Evolutionary conservation across 2,888 invertebrate genomes (phyloP).

Genomic region (Elegia similella): DNA sequence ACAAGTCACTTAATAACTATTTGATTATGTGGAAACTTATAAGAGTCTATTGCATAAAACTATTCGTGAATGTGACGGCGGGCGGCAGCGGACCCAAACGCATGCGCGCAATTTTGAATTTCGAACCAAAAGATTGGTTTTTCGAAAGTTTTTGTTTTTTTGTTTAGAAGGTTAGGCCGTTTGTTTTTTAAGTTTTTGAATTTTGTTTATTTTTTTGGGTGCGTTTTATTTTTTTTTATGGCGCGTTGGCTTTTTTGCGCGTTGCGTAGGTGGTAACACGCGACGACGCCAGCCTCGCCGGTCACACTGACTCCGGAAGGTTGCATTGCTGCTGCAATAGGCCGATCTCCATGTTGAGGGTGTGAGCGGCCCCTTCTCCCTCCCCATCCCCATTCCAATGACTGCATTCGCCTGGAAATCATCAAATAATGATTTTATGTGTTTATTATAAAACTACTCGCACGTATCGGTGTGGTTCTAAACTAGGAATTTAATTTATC

Average conservation of each 20-base stretch:
- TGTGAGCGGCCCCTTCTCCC: constrained; percentile 48
- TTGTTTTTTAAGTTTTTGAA: constrained; percentile 40
- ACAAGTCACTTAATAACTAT: constrained; percentile 76
- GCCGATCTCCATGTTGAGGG: constrained; percentile 44
- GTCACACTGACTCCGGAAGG: constrained; percentile 68
- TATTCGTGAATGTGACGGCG: constrained; percentile 78
- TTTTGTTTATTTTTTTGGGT: constrained; percentile 38
- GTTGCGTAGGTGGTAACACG: constrained; percentile 80
- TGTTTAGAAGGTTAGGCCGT: constrained; percentile 52
- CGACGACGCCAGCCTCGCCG: constrained; percentile 74
- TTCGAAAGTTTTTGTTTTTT: constrained; percentile 47
- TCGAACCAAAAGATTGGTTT: constrained; percentile 67
- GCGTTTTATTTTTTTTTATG: constrained; percentile 34
- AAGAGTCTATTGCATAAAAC: constrained; percentile 78
- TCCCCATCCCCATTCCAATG: constrained; percentile 58
- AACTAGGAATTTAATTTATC: constrained; percentile 30
- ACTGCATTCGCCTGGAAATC: constrained; percentile 70
- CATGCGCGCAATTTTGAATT: constrained; percentile 77
- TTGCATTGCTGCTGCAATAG: constrained; percentile 70
- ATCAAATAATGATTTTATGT: constrained; percentile 80
- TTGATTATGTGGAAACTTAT: constrained; percentile 73
- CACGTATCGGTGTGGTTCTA: constrained; percentile 27
- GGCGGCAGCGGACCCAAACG: constrained; percentile 63
- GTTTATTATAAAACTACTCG: constrained; percentile 71
- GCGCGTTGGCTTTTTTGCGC: constrained; percentile 48